Evolutionary conservation across 2,797 vertebrate genomes (phyloP).

Genomic region (Novumbra hubbsi): DNA sequence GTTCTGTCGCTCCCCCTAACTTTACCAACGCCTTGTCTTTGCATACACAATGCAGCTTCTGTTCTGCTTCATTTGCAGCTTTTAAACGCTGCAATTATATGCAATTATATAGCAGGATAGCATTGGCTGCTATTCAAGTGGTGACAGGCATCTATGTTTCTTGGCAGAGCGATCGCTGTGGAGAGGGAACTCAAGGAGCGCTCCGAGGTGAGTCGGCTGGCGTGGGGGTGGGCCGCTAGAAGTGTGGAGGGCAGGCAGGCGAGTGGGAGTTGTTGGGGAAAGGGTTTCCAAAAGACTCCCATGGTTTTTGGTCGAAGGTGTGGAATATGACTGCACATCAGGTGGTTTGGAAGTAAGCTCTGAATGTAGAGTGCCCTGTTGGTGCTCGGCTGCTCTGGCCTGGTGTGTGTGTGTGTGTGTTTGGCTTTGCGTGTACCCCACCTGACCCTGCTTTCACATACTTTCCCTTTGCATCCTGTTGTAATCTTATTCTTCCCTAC

Average conservation of each 20-base stretch:
- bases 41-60: background rate
- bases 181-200: constrained; percentile 85
- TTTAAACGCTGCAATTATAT: background rate
- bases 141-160: constrained; percentile 56
- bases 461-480: constrained; percentile 3
- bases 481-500: constrained; percentile 26
- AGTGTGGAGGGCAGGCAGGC: background rate
- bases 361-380: constrained; percentile 6
- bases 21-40: background rate
- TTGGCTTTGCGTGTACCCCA: background rate
- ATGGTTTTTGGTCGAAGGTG: background rate
- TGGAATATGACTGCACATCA: background rate
- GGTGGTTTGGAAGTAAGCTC: background rate
- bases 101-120: background rate
- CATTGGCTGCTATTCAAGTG: background rate
- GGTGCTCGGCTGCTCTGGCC: background rate
- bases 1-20: background rate
- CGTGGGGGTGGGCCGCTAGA: background rate
- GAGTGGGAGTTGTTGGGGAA: too few relatives aligned
- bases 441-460: background rate
- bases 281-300: background rate
- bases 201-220: constrained; percentile 84
- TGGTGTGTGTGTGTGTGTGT: constrained; percentile 20
- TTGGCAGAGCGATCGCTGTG: constrained; percentile 89
- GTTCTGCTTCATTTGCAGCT: background rate